Conservation (phyloP, 92 coral and sea anemone species). For the Bergia sp. region DNA sequence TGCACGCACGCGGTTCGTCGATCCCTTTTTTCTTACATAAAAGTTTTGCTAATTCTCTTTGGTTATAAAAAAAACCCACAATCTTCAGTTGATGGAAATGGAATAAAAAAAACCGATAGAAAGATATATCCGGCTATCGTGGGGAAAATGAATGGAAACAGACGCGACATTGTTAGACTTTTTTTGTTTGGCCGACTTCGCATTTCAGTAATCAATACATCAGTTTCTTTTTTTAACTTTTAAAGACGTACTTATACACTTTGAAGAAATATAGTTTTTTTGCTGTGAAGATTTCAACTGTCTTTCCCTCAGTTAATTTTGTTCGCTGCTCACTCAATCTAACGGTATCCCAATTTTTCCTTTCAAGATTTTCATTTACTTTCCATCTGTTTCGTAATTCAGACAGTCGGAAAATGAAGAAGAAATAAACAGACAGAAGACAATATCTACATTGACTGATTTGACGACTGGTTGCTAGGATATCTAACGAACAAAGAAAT, state of each 20-base stretch:
- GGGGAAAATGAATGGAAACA: too few species aligned
- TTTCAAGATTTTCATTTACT: not conserved
- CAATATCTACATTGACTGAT: not conserved
- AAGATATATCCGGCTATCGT: too few species aligned
- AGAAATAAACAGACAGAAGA: not conserved
- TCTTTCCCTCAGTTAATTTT: not conserved
- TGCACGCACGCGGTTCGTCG: not conserved
- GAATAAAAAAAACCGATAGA: not conserved
- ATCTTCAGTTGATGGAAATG: not conserved
- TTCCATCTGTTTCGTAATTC: not conserved
- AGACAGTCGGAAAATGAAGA: not conserved
- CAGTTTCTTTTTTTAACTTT: too few species aligned
- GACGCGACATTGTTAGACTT: too few species aligned
- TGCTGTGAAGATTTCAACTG: not conserved
- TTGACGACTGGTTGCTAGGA: not conserved
- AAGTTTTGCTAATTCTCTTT: too few species aligned
- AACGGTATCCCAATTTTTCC: not conserved
- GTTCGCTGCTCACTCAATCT: not conserved
- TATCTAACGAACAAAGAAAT: not conserved
- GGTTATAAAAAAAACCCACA: not conserved
- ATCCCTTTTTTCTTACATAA: not conserved
- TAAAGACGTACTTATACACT: too few species aligned
- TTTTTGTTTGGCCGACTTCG: too few species aligned
- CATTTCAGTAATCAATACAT: too few species aligned
- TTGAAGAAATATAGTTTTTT: too few species aligned